Evolutionary conservation across 2,113 vertebrate species (phyloP), one percentile per base, ranked within the genome.

Genomic region (Solea solea): DNA sequence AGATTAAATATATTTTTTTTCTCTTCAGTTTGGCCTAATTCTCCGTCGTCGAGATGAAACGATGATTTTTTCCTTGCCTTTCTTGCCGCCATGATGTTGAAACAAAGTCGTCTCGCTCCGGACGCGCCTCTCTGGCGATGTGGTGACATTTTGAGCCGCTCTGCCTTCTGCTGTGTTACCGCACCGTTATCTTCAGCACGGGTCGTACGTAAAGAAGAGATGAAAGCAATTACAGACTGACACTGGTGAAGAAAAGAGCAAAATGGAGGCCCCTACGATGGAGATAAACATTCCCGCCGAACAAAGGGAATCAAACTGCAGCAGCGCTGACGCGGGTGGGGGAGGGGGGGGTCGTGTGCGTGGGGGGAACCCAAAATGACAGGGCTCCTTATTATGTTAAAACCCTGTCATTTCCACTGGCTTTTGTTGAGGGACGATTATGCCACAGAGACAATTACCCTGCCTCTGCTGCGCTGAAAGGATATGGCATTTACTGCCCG

Each of bases 351-450:
- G 34, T 34, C 5, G 5, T 34, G 34, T 34, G 34, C 34, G 28
- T 5, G 40, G 25, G 6, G 60, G 72, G 80, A 72, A 78, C 64
- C 66, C 72, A 63, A 69, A 71, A 67, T 72, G 78, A 83, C 78
- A 74, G 66, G 52, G 58, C 60, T 84, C 69, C 81, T 83, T 84
- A 83, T 90, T 85, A 84, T 86, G 84, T 85, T 82, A 85, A 91
- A 84, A 81, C 78, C 76, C 72, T 69, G 87, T 86, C 87, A 81
- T 90, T 86, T 87, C 61, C 68, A 79, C 64, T 16, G 63, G 72
- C 89, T 90, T 91, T 92, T 92, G 90, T 91, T 50, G 64, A 82
- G 80, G 67, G 72, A 56, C 53, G 81, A 90, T 90, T 87, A 86
- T 66, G 70, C 74, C 84, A 79, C 80, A 39, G 69, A 82, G 76